These are phyloP conservation scores for Meta bourneti DNA, from an alignment of 2,888 invertebrate species.

Conservation along the genomic window DNA sequence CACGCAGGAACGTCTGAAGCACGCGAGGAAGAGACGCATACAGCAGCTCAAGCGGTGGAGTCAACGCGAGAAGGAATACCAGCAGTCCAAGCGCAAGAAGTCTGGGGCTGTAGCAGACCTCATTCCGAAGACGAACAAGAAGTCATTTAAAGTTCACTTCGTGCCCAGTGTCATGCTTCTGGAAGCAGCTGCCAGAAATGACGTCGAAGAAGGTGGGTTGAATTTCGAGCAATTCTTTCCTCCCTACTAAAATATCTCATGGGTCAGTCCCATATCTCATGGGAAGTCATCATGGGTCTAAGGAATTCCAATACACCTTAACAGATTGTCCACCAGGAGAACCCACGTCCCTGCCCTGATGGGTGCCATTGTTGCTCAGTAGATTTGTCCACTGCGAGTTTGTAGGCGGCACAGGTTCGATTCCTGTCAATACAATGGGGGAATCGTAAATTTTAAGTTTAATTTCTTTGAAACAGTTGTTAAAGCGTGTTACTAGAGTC, in stretches of 20 bases:
- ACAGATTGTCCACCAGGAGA: too few relatives aligned
- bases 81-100: conserved; percentile 83
- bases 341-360: too few relatives aligned
- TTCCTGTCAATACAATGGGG: too few relatives aligned
- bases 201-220: conserved; percentile 94
- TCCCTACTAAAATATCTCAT: too few relatives aligned
- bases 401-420: too few relatives aligned
- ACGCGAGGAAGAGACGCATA: conserved; percentile 92
- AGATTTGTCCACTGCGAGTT: too few relatives aligned
- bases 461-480: too few relatives aligned
- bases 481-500: too few relatives aligned
- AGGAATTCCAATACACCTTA: too few relatives aligned
- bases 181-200: conserved; percentile 98
- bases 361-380: too few relatives aligned
- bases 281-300: background rate
- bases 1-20: conserved; percentile 91
- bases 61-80: conserved; percentile 91
- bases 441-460: too few relatives aligned
- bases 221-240: too few relatives aligned
- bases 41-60: conserved; percentile 95
- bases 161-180: conserved; percentile 92
- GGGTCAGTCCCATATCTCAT: background rate
- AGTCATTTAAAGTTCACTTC: conserved; percentile 82
- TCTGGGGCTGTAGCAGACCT: conserved; percentile 80
- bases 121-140: conserved; percentile 80